Evolutionary conservation across 1,140 invertebrate species (phyloP).

Genomic region (Oncopeltus fasciatus): DNA sequence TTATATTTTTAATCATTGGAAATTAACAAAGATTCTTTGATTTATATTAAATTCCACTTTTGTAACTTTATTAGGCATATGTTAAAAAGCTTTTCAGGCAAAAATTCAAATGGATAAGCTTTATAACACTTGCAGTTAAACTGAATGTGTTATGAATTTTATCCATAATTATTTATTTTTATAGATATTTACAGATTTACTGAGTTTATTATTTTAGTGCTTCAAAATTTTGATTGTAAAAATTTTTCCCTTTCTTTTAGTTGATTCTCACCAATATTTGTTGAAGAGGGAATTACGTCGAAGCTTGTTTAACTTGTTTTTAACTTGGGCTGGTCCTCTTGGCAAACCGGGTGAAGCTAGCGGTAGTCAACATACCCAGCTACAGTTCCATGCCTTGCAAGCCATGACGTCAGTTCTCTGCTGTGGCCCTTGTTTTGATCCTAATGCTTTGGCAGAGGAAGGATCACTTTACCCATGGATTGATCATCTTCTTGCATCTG

Average conservation of each 20-base stretch:
- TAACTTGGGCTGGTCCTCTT: constrained; percentile 81
- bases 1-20: too few species aligned
- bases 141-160: too few species aligned
- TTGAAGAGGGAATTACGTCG: constrained; percentile 73
- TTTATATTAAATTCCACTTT: constrained; percentile 83
- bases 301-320: constrained; percentile 81
- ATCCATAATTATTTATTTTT: too few species aligned
- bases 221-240: too few species aligned
- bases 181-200: too few species aligned
- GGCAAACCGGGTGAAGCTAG: constrained; percentile 31
- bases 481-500: constrained; percentile 72
- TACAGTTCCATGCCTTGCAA: constrained; percentile 53
- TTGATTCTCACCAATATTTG: constrained; percentile 71
- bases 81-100: constrained; percentile 79
- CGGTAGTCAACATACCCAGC: constrained; percentile 25
- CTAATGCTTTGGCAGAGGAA: constrained; percentile 73
- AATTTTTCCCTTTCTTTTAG: too few species aligned
- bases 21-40: constrained; percentile 68
- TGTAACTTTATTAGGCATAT: constrained; percentile 87
- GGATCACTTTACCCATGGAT: constrained; percentile 82
- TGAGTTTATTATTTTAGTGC: too few species aligned
- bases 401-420: constrained; percentile 90
- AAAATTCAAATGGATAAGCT: too few species aligned
- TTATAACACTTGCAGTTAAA: too few species aligned
- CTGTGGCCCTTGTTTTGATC: constrained; percentile 87